These are phyloP conservation scores for Serilophus lunatus DNA, from an alignment of 2,113 vertebrate genomes.

Conservation along the genomic window DNA sequence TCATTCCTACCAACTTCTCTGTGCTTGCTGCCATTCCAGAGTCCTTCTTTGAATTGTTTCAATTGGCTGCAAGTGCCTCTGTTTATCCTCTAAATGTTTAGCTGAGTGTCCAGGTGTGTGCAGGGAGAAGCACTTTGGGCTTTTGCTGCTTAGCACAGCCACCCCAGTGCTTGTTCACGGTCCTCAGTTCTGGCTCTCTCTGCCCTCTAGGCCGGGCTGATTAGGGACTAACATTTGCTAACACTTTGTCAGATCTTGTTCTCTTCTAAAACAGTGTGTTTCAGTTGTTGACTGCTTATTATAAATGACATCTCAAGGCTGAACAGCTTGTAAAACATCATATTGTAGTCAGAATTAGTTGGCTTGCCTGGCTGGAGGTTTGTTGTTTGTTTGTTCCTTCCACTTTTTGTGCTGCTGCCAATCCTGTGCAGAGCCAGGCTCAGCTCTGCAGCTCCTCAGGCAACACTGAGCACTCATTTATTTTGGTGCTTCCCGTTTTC, in stretches of 20 bases:
- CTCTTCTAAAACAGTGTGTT: background rate
- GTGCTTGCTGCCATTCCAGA: background rate
- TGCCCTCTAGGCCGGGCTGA: background rate
- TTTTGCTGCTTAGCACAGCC: background rate
- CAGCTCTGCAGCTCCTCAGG: background rate
- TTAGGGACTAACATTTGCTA: background rate
- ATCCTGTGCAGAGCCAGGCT: background rate
- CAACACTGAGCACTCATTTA: background rate
- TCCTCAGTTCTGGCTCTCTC: background rate
- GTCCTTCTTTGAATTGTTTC: background rate
- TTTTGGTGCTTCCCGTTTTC: conserved; percentile 35
- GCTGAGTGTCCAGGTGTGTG: background rate
- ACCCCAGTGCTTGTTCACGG: background rate
- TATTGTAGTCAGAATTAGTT: background rate
- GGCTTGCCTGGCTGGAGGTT: background rate
- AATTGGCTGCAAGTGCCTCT: background rate
- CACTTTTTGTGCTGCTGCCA: background rate
- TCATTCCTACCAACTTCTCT: background rate
- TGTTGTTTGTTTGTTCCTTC: background rate
- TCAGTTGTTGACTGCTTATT: no score
- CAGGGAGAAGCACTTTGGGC: background rate
- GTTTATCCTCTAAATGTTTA: background rate
- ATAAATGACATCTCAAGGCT: background rate
- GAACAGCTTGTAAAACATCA: background rate
- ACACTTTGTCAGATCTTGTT: background rate